Evolutionary conservation across 2,888 invertebrate genomes (phyloP).

Genomic region (Gymnocheta viridis): DNA sequence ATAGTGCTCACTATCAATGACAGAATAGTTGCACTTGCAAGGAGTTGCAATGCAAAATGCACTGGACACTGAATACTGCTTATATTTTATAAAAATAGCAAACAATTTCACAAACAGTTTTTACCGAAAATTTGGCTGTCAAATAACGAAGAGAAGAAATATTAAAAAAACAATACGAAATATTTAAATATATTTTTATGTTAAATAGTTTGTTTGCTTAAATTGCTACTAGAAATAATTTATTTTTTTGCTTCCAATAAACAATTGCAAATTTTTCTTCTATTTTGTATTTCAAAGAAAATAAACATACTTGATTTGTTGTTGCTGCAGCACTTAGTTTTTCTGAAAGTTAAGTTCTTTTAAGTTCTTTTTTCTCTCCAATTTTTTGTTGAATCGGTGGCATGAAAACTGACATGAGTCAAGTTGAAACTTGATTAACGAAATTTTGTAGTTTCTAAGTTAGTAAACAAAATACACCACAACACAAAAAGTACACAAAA

Average conservation of each 20-base stretch:
- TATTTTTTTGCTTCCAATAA: not conserved
- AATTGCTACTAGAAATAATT: not conserved
- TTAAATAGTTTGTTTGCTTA: not conserved
- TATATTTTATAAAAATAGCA: too few species aligned
- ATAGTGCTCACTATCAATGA: too few species aligned
- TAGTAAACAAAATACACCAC: conserved; percentile 16
- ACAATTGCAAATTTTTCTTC: conserved; percentile 7
- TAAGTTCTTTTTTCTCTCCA: not conserved
- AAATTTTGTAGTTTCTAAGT: conserved; percentile 34
- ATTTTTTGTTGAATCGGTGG: conserved; percentile 23
- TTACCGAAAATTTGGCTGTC: not conserved
- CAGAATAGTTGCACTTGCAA: too few species aligned
- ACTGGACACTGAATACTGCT: too few species aligned
- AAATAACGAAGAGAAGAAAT: not conserved
- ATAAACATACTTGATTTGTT: conserved; percentile 21
- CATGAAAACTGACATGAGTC: conserved; percentile 64
- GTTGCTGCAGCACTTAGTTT: not conserved
- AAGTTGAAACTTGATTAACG: conserved; percentile 66
- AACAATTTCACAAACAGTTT: too few species aligned
- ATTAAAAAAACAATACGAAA: not conserved
- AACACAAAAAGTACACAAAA: not conserved
- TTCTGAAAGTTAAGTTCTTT: too few species aligned
- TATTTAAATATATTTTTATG: not conserved
- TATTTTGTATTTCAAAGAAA: not conserved
- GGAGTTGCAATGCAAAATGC: too few species aligned